Evolutionary conservation across 1,140 invertebrate species (phyloP), one percentile per base, ranked within the genome.

Genomic region (Andrena cerasifolii): DNA sequence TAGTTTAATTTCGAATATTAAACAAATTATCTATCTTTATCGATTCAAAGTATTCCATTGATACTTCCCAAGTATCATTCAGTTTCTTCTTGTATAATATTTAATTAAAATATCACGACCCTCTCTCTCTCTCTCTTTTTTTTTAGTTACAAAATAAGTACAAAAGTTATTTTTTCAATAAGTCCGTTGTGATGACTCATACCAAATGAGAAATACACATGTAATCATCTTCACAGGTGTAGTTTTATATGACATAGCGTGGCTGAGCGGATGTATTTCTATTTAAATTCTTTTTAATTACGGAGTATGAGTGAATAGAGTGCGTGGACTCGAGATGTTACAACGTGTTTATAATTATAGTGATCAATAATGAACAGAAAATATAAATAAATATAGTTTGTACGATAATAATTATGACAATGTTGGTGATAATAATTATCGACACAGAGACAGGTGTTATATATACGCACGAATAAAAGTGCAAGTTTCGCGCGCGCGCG

Each of bases 131-230:
- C n/a, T n/a, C n/a, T n/a, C n/a, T n/a, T n/a, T n/a, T 66, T 77
- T 75, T 85, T 84, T 82, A 79, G 62, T 86, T 87, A 84, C 45
- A 40, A 40, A 82, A 83, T 78, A 87, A 90, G 85, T 90, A 90
- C 88, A 89, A 89, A 89, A 85, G 68, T 82, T 86, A 89, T 85
- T 88, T 87, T 87, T 77, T 82, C 85, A 86, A 85, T 87, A 88
- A 84, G 79, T 86, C 72, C 68, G 77, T 90, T 86, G 84, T 85
- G 86, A 89, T 88, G 84, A 86, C 78, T 84, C 70, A 82, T 87
- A 90, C 86, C 85, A 89, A 89, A 89, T 87, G 85, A 86, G 80
- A 81, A 70, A 82, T 86, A 85, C 24, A 75, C 75, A 79, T 76
- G 77, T 89, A 80, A 87, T 88, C 68, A 82, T 86, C 67, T 81